Evolutionary conservation across 30 jellyfish, hydroid and myxozoan genomes (phyloP).

Genomic region (Pelagia noctiluca): DNA sequence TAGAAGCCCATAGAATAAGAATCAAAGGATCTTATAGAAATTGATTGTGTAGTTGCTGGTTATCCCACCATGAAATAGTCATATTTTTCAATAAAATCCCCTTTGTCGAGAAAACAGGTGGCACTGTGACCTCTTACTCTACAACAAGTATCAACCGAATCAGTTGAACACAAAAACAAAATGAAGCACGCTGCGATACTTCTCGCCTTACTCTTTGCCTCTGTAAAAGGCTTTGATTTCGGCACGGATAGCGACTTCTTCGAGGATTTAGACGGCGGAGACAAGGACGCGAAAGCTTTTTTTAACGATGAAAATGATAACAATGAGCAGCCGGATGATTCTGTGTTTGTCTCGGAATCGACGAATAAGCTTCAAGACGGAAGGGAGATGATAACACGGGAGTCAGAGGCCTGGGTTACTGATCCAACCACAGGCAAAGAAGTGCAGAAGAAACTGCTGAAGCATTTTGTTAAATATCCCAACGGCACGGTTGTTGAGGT

Average conservation of each 20-base stretch:
- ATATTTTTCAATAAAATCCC: background rate
- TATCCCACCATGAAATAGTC: background rate
- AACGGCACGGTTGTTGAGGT: constrained; percentile 50
- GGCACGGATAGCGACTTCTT: constrained; percentile 39
- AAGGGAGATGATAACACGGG: constrained; percentile 43
- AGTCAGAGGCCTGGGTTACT: constrained; percentile 33
- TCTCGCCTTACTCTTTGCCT: background rate
- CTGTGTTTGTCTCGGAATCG: constrained; percentile 47
- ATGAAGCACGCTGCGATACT: constrained; percentile 26
- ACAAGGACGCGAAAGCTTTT: background rate
- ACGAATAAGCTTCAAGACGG: constrained; percentile 49
- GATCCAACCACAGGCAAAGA: constrained; percentile 44
- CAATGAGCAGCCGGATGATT: constrained; percentile 17
- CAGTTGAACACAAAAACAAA: constrained; percentile 17
- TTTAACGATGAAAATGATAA: background rate
- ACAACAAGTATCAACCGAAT: background rate
- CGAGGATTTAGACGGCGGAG: constrained; percentile 24
- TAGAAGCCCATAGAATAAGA: no score
- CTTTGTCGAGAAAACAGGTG: constrained; percentile 37
- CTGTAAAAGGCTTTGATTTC: constrained; percentile 1
- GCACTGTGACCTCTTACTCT: constrained; percentile 50
- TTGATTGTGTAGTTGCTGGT: background rate
- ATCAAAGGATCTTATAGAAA: background rate
- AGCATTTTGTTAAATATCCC: constrained; percentile 24
- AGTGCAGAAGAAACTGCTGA: background rate